These are phyloP conservation scores for Centroberyx gerrardi DNA, from an alignment of 2,797 vertebrate species.

Conservation along the genomic window DNA sequence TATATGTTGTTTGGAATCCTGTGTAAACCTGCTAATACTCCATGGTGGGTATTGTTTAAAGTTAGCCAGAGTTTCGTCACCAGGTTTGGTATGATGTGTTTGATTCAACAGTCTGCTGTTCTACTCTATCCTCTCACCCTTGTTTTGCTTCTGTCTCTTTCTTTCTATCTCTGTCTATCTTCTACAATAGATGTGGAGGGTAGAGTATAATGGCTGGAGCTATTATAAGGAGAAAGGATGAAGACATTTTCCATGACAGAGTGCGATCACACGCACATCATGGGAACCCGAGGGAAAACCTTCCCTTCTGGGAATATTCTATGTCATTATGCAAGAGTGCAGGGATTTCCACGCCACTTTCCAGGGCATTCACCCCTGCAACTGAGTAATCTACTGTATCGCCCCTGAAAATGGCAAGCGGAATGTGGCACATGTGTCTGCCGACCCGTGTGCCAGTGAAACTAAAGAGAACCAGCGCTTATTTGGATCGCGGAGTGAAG, in stretches of 20 bases:
- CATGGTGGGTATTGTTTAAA: no score
- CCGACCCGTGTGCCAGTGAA: not conserved
- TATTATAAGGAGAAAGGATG: no score
- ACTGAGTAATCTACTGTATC: constrained; percentile 1
- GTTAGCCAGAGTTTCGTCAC: no score
- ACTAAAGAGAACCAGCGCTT: not conserved
- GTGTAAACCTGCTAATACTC: constrained; percentile 41
- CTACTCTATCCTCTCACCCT: no score
- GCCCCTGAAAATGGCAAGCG: not conserved
- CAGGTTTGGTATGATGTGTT: no score
- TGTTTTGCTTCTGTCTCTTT: no score
- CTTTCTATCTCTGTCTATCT: no score
- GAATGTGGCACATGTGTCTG: not conserved
- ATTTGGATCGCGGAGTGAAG: not conserved
- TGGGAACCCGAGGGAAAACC: constrained; percentile 2
- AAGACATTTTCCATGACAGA: not conserved
- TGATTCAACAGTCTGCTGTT: no score
- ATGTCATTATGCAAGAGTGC: constrained; percentile 1
- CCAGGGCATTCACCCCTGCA: not conserved
- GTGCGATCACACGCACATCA: not conserved
- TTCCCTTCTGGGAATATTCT: not conserved
- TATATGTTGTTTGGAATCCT: constrained; percentile 34
- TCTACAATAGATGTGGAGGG: no score
- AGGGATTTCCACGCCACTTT: constrained; percentile 8
- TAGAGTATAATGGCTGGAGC: no score